Percentiles rank a stretch among this genome's conserved stretches.
These are phyloP conservation scores for Acleris emargana DNA, from an alignment of 2,888 invertebrate species.

Conservation along the genomic window DNA sequence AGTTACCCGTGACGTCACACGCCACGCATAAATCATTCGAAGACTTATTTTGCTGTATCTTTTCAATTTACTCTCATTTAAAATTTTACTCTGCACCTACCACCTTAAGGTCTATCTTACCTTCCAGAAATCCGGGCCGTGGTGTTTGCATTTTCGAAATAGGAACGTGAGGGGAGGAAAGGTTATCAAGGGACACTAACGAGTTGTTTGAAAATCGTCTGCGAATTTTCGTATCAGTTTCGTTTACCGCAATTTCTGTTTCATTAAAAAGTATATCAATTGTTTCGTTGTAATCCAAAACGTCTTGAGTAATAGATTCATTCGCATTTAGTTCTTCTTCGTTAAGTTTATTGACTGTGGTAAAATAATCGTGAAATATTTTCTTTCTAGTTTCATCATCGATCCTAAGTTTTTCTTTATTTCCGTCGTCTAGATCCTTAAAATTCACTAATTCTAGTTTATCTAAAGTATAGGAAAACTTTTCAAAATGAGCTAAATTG, in stretches of 20 bases:
- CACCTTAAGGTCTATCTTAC: conserved; percentile 49
- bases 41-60: conserved; percentile 6
- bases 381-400: conserved; percentile 68
- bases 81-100: conserved; percentile 6
- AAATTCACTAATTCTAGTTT: conserved; percentile 37
- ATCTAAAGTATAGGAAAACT: conserved; percentile 22
- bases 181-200: conserved; percentile 44
- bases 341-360: conserved; percentile 53
- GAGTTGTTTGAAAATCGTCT: conserved; percentile 49
- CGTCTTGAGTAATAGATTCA: conserved; percentile 22
- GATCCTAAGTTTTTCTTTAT: conserved; percentile 67
- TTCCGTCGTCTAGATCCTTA: conserved; percentile 40
- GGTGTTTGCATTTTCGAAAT: conserved; percentile 50
- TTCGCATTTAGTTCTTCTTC: conserved; percentile 35
- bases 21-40: conserved; percentile 23
- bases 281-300: conserved; percentile 39
- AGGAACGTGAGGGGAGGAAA: conserved; percentile 51
- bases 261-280: conserved; percentile 36
- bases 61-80: conserved; percentile 2
- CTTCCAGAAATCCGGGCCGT: conserved; percentile 51
- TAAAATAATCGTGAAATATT: conserved; percentile 71
- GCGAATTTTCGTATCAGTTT: conserved; percentile 28
- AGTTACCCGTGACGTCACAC: conserved; percentile 16
- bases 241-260: conserved; percentile 28
- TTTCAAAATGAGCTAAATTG: conserved; percentile 34